Evolutionary conservation across 2,797 vertebrate genomes (phyloP).

Genomic region (Argentina silus): DNA sequence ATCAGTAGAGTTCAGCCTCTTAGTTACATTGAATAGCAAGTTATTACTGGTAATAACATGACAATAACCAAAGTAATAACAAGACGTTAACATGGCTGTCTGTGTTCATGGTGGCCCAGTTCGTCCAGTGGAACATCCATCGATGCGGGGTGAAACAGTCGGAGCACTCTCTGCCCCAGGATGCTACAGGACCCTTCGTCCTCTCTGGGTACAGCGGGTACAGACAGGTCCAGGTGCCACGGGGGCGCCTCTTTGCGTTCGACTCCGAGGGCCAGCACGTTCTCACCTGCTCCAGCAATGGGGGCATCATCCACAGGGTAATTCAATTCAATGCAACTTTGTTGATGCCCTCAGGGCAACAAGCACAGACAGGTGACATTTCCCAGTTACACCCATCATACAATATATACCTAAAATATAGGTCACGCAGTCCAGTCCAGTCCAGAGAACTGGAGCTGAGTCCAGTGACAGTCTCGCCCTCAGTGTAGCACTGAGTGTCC

Average conservation of each 20-base stretch:
- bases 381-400: too few relatives aligned
- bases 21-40: too few relatives aligned
- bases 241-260: constrained; percentile 93
- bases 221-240: constrained; percentile 89
- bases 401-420: too few relatives aligned
- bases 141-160: constrained; percentile 92
- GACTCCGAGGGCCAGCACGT: constrained; percentile 96
- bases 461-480: too few relatives aligned
- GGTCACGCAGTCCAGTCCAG: too few relatives aligned
- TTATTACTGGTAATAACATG: not conserved
- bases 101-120: constrained; percentile 68
- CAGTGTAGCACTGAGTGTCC: not conserved
- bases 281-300: constrained; percentile 87
- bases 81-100: too few relatives aligned
- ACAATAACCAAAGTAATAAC: not conserved
- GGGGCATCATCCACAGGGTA: constrained; percentile 93
- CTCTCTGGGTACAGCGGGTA: constrained; percentile 71
- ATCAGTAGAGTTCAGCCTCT: too few relatives aligned
- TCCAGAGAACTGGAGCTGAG: too few relatives aligned
- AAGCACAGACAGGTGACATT: constrained; percentile 79
- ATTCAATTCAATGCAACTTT: too few relatives aligned
- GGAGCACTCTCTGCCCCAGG: constrained; percentile 84
- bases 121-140: constrained; percentile 99
- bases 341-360: constrained; percentile 70
- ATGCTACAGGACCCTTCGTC: constrained; percentile 47